Percentiles rank a stretch among this genome's conserved stretches.
Conservation (phyloP, 2,113 vertebrate genomes). For the Sterna hirundo region DNA sequence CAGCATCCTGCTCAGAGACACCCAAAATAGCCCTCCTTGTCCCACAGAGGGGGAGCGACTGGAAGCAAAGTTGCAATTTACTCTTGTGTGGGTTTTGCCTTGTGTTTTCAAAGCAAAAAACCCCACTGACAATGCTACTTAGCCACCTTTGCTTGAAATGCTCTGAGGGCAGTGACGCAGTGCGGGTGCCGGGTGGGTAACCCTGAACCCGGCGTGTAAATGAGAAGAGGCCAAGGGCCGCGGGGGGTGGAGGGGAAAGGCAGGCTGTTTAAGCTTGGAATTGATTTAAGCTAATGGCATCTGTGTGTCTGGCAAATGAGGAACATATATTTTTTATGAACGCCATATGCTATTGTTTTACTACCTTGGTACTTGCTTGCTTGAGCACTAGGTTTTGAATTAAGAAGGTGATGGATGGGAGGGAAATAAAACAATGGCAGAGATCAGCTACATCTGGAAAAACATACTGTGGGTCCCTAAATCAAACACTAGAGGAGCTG, state of each 20-base stretch:
- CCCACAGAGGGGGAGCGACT: neutral
- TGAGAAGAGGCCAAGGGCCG: neutral
- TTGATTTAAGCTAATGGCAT: neutral
- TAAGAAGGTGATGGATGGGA: neutral
- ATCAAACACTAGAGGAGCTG: neutral
- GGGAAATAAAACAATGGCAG: neutral
- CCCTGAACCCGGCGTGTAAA: fast-evolving
- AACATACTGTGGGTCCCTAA: neutral
- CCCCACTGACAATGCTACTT: fast-evolving
- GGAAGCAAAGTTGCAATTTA: neutral
- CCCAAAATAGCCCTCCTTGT: neutral
- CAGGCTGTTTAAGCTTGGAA: neutral
- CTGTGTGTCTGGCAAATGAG: neutral
- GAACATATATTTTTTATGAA: neutral
- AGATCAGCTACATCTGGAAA: neutral
- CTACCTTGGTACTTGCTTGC: neutral
- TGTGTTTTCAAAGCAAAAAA: neutral
- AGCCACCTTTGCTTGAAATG: neutral
- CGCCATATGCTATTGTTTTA: neutral
- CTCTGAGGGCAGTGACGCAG: neutral
- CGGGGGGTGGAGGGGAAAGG: too few species aligned
- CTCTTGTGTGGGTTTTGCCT: neutral
- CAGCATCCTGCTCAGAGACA: fast-evolving
- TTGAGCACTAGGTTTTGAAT: neutral
- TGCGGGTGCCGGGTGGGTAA: fast-evolving